These are phyloP conservation scores for Glandiceps talaboti DNA, from an alignment of 53 echinoderm and acorn worm genomes.

Conservation along the genomic window DNA sequence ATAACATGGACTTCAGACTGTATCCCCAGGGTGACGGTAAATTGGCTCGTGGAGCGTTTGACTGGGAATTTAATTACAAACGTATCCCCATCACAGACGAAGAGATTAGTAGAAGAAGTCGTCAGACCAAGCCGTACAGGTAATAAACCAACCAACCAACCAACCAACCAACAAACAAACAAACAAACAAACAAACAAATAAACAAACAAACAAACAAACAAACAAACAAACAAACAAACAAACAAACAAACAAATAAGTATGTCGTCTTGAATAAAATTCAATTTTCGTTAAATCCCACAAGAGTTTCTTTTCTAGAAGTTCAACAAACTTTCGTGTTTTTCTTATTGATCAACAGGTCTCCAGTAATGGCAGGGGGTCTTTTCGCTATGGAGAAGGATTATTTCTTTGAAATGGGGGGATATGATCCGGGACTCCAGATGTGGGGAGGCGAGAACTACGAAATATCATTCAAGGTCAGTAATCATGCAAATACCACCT, in stretches of 20 bases:
- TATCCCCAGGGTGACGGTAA: slow-evolving; percentile 75
- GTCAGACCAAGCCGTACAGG: not conserved
- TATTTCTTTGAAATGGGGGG: slow-evolving; percentile 30
- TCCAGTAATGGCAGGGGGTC: slow-evolving; percentile 22
- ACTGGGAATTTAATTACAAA: slow-evolving; percentile 95
- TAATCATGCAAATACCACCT: too few relatives aligned
- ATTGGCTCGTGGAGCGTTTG: slow-evolving; percentile 78
- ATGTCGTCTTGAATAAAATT: too few relatives aligned
- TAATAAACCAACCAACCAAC: too few relatives aligned
- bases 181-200: too few relatives aligned
- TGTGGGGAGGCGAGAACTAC: slow-evolving; percentile 35
- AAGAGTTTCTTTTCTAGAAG: too few relatives aligned
- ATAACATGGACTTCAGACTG: slow-evolving; percentile 61
- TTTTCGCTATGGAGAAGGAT: slow-evolving; percentile 23
- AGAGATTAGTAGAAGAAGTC: not conserved
- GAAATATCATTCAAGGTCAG: slow-evolving; percentile 38
- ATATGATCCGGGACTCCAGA: slow-evolving; percentile 25
- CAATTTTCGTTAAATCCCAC: too few relatives aligned
- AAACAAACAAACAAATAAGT: too few relatives aligned
- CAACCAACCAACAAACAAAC: too few relatives aligned
- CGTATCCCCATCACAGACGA: slow-evolving; percentile 32
- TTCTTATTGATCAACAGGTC: too few relatives aligned
- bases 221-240: too few relatives aligned
- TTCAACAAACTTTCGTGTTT: too few relatives aligned
- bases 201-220: too few relatives aligned